Base-by-base conservation (phyloP, 1,140 invertebrate species). In the Maconellicoccus hirsutus region DNA sequence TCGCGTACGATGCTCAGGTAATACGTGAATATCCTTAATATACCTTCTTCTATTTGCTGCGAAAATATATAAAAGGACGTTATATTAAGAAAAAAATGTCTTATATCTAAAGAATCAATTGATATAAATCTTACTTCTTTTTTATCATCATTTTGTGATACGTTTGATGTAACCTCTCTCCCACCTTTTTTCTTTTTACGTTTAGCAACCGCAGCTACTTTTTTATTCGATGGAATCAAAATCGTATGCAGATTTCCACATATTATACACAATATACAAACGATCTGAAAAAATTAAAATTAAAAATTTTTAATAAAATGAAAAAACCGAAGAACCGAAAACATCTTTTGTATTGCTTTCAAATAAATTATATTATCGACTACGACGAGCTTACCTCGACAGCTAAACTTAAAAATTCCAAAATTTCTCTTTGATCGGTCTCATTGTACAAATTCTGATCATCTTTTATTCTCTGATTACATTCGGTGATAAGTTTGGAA, bases 1-100 rank as follows among this genome's bases (percentile, higher is more conserved):
- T 66, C 61, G 22, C 25, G 61, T 4, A 66, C 61, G 21, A 66
- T 66, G 19, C 61, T 66, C 61, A 66, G 3, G 61, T 66, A 66
- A 66, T 66, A 25, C 2, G 21, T 66, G 61, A 25, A 66, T 3
- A 66, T 66, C 16, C 25, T 66, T 8, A 66, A 26, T 4, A 66
- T 26, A 8, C 61, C 61, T 66, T 66, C 61, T 26, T 66, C 61
- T 3, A 26, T 66, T 66, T 23, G 61, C 61, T 66, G 61, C 21
- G 25, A 23, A 66, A 23, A 66, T 23, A 2, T 16, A 66, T 23
- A 10, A 25, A 26, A 66, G 61, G n/a, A n/a, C n/a, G n/a, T n/a
- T n/a, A n/a, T n/a, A n/a, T n/a, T n/a, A n/a, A n/a, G n/a, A n/a
- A n/a, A n/a, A n/a, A n/a, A n/a, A n/a, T n/a, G n/a, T n/a, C n/a